Conservation (phyloP, 2,113 vertebrate species). For the Seriola aureovittata region DNA sequence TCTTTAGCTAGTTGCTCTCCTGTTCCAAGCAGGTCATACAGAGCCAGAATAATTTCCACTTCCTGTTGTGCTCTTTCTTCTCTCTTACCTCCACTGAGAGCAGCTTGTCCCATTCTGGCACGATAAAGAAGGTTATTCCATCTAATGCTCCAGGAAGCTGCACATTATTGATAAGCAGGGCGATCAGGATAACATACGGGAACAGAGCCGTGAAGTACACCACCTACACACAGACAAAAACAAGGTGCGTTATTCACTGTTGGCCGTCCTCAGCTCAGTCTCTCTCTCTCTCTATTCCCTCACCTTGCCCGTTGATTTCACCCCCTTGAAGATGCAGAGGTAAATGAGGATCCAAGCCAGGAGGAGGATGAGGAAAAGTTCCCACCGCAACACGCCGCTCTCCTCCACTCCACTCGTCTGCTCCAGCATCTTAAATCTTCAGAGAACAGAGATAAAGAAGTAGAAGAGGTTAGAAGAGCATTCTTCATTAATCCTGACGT, state of each 20-base stretch:
- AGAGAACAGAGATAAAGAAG: neutral
- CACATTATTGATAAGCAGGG: conserved; percentile 84
- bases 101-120: conserved; percentile 82
- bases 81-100: conserved; percentile 78
- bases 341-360: conserved; percentile 86
- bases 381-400: conserved; percentile 78
- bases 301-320: conserved; percentile 86
- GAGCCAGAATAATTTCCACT: neutral
- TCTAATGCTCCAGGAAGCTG: conserved; percentile 83
- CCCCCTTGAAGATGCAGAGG: conserved; percentile 86
- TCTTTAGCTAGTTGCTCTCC: neutral
- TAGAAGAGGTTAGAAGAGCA: too few relatives aligned
- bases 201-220: conserved; percentile 87
- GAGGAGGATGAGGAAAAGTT: conserved; percentile 82
- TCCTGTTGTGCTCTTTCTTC: neutral
- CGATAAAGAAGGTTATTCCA: conserved; percentile 84
- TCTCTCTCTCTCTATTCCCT: neutral
- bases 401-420: conserved; percentile 79
- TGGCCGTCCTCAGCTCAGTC: neutral
- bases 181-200: conserved; percentile 83
- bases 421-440: conserved; percentile 81
- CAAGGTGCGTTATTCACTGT: neutral
- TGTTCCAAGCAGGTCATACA: neutral
- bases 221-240: conserved; percentile 72
- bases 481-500: neutral